Conservation (phyloP, 2,888 invertebrate species). For the Drosophila atroscutellata region DNA sequence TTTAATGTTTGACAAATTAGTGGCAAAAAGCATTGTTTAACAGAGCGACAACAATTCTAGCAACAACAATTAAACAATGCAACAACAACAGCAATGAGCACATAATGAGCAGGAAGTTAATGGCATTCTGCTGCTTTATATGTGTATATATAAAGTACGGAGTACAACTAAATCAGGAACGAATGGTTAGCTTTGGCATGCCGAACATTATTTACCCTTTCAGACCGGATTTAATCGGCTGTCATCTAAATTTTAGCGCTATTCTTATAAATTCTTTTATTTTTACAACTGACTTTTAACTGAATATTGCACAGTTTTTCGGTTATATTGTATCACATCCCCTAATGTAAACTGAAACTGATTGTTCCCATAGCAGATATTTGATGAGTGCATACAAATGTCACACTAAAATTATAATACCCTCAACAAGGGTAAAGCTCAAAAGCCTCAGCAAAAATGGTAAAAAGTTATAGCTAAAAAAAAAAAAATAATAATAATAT, state of each 20-base stretch:
- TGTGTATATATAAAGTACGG: not conserved
- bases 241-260: fast-evolving
- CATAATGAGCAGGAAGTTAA: constrained; percentile 67
- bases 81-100: constrained; percentile 30
- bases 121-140: constrained; percentile 50
- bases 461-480: constrained; percentile 27
- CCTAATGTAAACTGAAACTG: not conserved
- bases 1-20: constrained; percentile 79
- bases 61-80: constrained; percentile 34
- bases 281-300: not conserved
- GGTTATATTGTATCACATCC: not conserved
- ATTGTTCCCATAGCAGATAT: not conserved
- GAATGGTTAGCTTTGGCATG: not conserved
- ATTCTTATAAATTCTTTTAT: not conserved
- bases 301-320: not conserved
- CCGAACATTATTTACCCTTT: not conserved
- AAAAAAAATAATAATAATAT: not conserved
- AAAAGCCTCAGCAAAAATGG: constrained; percentile 13
- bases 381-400: not conserved
- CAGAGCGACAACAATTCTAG: constrained; percentile 41
- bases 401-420: not conserved
- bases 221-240: not conserved
- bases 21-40: constrained; percentile 54
- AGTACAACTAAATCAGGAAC: not conserved
- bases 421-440: not conserved